These are phyloP conservation scores for Ophion slaviceki DNA, from an alignment of 2,888 invertebrate species.

Conservation along the genomic window DNA sequence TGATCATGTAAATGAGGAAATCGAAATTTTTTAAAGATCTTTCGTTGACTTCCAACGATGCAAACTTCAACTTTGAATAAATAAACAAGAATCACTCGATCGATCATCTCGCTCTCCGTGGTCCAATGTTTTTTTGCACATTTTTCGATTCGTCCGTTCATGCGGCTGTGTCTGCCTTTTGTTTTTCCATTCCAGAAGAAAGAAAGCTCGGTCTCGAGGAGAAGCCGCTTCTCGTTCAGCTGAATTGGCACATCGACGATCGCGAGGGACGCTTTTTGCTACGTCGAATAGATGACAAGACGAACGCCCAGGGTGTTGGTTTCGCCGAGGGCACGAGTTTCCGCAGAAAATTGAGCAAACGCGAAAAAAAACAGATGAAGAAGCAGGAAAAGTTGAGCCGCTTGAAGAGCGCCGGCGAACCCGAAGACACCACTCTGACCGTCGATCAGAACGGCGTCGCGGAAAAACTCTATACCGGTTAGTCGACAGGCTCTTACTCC, in stretches of 20 bases:
- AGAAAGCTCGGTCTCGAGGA: constrained; percentile 95
- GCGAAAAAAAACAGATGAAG: constrained; percentile 98
- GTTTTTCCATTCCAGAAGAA: constrained; percentile 87
- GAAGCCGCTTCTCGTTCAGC: constrained; percentile 97
- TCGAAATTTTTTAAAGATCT: too few relatives aligned
- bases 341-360: constrained; percentile 96
- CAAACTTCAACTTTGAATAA: too few relatives aligned
- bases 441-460: constrained; percentile 92
- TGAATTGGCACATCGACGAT: constrained; percentile 99
- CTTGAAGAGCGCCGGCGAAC: constrained; percentile 88
- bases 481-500: constrained; percentile 42
- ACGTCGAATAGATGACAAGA: constrained; percentile 94
- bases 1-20: not conserved
- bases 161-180: not conserved
- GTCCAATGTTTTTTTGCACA: not conserved
- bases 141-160: not conserved
- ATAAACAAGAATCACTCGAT: not conserved
- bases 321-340: constrained; percentile 92
- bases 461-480: constrained; percentile 95
- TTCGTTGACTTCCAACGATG: too few relatives aligned
- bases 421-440: constrained; percentile 84
- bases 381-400: constrained; percentile 95
- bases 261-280: constrained; percentile 98
- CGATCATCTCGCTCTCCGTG: not conserved
- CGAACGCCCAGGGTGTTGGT: constrained; percentile 87